Conservation (phyloP, 2,797 vertebrate species). For the Poeciliopsis turneri region DNA sequence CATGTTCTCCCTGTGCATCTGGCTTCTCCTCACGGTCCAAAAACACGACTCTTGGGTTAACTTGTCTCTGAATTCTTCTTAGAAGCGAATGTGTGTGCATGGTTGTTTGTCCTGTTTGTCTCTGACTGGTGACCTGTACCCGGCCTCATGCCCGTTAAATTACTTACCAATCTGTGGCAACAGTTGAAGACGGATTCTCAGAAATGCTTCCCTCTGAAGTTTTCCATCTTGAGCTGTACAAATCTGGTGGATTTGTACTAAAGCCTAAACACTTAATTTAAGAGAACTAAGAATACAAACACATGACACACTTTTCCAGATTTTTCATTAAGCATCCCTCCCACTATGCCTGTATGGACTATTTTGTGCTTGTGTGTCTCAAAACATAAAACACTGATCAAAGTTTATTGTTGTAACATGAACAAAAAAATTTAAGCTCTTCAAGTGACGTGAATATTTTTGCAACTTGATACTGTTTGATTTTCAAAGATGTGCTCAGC, state of each 20-base stretch:
- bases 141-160: not conserved
- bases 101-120: no score
- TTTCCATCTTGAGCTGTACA: not conserved
- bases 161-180: not conserved
- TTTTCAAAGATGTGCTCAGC: conserved; percentile 16
- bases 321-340: not conserved
- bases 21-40: no score
- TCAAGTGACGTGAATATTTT: not conserved
- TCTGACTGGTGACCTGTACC: no score
- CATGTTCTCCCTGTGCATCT: no score
- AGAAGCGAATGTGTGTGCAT: no score
- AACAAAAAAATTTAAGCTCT: not conserved
- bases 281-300: not conserved
- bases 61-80: no score
- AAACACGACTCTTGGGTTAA: no score
- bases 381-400: not conserved
- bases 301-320: not conserved
- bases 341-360: not conserved
- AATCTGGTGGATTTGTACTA: not conserved
- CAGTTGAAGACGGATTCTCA: not conserved
- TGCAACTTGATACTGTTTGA: not conserved
- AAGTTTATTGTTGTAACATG: not conserved
- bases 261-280: not conserved
- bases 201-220: not conserved
- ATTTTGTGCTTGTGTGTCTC: not conserved